phyloP scores from a whole-genome alignment of 1,140 invertebrate genomes.

The Drosophila elegans region DNA sequence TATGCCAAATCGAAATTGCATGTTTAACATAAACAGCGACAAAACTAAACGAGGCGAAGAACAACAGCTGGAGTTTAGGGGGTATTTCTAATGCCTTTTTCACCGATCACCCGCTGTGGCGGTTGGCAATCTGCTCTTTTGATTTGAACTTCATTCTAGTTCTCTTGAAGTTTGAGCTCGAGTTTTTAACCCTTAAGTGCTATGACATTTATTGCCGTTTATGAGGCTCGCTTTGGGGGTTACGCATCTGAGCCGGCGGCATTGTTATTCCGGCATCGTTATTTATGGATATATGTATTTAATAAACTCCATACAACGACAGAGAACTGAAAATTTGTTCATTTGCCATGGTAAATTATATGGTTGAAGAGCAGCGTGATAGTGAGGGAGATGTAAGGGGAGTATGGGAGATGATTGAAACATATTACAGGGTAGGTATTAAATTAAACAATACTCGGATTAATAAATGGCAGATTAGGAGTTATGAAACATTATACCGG shows the following conservation, averaged over 20 bases:
- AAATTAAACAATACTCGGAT: conserved; percentile 27
- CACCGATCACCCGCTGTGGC: conserved; percentile 60
- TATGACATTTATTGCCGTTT: conserved; percentile 75
- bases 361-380: conserved; percentile 20
- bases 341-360: conserved; percentile 67
- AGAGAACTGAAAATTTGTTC: conserved; percentile 44
- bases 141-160: conserved; percentile 27
- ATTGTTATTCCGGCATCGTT: conserved; percentile 48
- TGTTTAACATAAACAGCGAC: conserved; percentile 75
- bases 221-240: conserved; percentile 73
- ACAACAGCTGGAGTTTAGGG: conserved; percentile 27
- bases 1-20: conserved; percentile 83
- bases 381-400: conserved; percentile 3
- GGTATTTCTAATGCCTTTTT: conserved; percentile 66
- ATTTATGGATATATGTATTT: conserved; percentile 74
- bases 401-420: conserved; percentile 15
- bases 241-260: conserved; percentile 62
- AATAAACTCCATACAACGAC: conserved; percentile 49
- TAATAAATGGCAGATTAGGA: conserved; percentile 26
- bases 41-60: conserved; percentile 43
- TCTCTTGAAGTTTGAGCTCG: conserved; percentile 6
- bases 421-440: conserved; percentile 31
- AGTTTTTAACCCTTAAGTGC: conserved; percentile 76
- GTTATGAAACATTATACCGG: conserved; percentile 29
- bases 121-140: conserved; percentile 63